These are phyloP conservation scores for Leucopternis melanops DNA, from an alignment of 2,113 vertebrate genomes.

Conservation along the genomic window DNA sequence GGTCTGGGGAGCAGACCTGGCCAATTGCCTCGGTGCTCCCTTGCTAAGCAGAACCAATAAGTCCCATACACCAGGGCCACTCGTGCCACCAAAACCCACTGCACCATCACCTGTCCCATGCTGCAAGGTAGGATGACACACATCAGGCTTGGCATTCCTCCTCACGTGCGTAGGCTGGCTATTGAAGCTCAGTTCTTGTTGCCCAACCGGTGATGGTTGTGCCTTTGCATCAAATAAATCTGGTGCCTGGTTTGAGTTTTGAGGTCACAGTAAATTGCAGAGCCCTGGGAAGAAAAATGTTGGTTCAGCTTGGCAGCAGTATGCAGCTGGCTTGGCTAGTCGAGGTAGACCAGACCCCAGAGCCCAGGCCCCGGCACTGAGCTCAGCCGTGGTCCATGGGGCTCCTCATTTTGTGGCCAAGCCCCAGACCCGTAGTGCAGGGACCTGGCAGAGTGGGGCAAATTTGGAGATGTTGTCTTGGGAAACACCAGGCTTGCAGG, in stretches of 20 bases:
- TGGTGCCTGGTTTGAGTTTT: background rate
- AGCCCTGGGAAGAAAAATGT: background rate
- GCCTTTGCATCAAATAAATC: background rate
- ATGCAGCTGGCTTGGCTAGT: background rate
- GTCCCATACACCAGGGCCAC: background rate
- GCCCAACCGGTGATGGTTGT: background rate
- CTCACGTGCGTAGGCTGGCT: background rate
- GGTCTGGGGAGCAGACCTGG: background rate
- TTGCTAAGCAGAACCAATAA: background rate
- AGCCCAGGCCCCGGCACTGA: background rate
- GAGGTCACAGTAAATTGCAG: background rate
- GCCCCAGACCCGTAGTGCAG: rapidly evolving
- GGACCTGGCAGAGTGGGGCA: background rate
- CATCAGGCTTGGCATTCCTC: background rate
- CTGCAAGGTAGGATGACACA: background rate
- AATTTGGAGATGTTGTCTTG: background rate
- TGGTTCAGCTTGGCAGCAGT: background rate
- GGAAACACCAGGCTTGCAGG: background rate
- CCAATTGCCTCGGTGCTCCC: background rate
- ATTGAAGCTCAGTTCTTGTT: background rate
- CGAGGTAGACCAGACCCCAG: background rate
- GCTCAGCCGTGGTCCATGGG: background rate
- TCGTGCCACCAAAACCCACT: rapidly evolving
- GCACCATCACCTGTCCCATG: background rate
- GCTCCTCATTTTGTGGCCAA: background rate